Base-by-base conservation (phyloP, 2,113 vertebrate species). In the Syngnathus floridae region DNA sequence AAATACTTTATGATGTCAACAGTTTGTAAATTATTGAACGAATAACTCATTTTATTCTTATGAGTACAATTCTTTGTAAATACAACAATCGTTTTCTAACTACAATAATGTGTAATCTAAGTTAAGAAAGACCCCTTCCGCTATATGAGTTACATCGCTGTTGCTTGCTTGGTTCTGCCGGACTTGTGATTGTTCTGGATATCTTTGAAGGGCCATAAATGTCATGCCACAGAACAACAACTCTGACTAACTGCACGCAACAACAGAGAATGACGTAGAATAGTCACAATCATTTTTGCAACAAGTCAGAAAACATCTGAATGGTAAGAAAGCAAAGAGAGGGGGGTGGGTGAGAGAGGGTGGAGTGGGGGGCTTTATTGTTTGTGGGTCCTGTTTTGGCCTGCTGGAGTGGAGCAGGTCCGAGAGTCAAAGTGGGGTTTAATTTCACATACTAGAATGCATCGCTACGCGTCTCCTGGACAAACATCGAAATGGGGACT, bases 261-360 rank as follows among this genome's bases (percentile, higher is more conserved):
- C 84, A 90, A 88, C 87, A 90, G 85, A 87, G 88, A 91, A 90
- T 58, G 80, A 78, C 67, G 69, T 78, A 46, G 89, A 91, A 91
- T 41, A 64, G 70, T 70, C 84, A 88, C 84, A 86, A 88, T 88
- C 66, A 67, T 79, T 89, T 87, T 85, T 88, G 88, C 86, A 90
- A 87, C 71, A 78, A 86, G 82, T 85, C 80, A 83, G 82, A 87
- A 87, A 85, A 78, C 76, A 17, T 87, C 70, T 87, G 84, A 90
- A 88, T 88, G 78, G 69, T 80, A 88, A 89, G 88, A 85, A 87
- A 86, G 88, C 84, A 83, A 71, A 88, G 78, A 72, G 82, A 74
- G 46, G 2, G 82, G 63, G 82, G 45, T 55, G 76, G 49, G 68
- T 38, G 58, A 16, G 58, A 48, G 38, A 65, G 48, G 43, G 35